A percentile compares a stretch with the other conserved stretches of the same genome.
Conservation (phyloP, 2,113 vertebrate genomes). For the Campylomormyrus tamandua region DNA sequence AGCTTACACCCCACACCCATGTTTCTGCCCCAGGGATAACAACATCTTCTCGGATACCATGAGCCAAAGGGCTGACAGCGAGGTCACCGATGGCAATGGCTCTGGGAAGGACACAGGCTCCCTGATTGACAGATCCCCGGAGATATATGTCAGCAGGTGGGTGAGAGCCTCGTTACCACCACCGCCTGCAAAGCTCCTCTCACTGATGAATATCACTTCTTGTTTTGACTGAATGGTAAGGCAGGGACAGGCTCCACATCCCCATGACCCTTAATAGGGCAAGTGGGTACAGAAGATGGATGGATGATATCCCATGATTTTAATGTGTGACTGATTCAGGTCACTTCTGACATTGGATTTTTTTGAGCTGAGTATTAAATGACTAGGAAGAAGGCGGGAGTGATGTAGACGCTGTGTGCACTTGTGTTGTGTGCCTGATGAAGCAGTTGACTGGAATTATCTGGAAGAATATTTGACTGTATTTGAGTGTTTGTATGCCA, state of each 20-base stretch:
- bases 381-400: neutral
- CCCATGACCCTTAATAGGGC: too few species aligned
- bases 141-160: conserved; percentile 77
- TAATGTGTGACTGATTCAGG: neutral
- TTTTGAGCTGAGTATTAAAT: neutral
- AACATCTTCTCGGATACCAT: conserved; percentile 84
- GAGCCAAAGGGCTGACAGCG: conserved; percentile 88
- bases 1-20: neutral
- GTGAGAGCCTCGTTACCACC: neutral
- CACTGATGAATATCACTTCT: neutral
- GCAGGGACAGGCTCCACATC: too few species aligned
- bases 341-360: neutral
- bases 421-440: too few species aligned
- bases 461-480: too few species aligned
- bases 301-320: too few species aligned
- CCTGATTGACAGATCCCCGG: conserved; percentile 80
- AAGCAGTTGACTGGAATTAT: too few species aligned
- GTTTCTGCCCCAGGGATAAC: conserved; percentile 60
- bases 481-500: too few species aligned
- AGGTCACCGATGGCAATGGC: conserved; percentile 82
- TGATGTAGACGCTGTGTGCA: too few species aligned
- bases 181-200: neutral
- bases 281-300: too few species aligned
- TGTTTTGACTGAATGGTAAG: neutral
- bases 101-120: conserved; percentile 87